A percentile compares a stretch with the other conserved stretches of the same genome.
phyloP scores from a whole-genome alignment of 1,140 invertebrate species.

The Atta colombica region DNA sequence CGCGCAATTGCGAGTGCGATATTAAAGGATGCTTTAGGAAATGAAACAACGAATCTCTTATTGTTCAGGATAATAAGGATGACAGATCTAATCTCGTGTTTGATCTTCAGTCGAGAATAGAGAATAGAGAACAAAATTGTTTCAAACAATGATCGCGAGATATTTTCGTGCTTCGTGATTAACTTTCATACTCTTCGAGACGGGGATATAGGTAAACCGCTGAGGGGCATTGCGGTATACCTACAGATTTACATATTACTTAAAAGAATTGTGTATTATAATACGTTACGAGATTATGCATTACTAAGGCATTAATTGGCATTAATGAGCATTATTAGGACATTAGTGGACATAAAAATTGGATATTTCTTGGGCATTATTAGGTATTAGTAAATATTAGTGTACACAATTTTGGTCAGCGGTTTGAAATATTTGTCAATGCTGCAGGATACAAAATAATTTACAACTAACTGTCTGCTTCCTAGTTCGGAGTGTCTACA shows the following conservation, averaged over 20 bases:
- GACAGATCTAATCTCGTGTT: constrained; percentile 32
- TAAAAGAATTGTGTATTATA: too few relatives aligned
- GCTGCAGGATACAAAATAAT: not conserved
- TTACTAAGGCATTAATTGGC: too few relatives aligned
- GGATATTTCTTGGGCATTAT: too few relatives aligned
- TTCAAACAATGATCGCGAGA: not conserved
- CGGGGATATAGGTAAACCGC: too few relatives aligned
- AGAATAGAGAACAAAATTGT: not conserved
- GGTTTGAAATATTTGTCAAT: not conserved
- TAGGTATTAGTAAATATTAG: too few relatives aligned
- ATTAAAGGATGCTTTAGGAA: constrained; percentile 57
- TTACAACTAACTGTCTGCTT: not conserved
- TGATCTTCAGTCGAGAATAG: not conserved
- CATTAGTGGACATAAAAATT: too few relatives aligned
- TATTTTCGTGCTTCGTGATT: constrained; percentile 6
- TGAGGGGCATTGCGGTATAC: too few relatives aligned
- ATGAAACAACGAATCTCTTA: constrained; percentile 32
- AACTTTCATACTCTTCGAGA: not conserved
- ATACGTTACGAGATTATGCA: too few relatives aligned
- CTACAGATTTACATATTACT: too few relatives aligned
- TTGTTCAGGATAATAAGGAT: constrained; percentile 43
- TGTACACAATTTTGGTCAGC: too few relatives aligned
- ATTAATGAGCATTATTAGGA: too few relatives aligned
- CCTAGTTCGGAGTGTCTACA: too few relatives aligned
- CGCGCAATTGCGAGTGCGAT: constrained; percentile 53